Evolutionary conservation across 2,888 invertebrate species (phyloP), one percentile per base, ranked within the genome.

Genomic region (Lathronympha strigana): DNA sequence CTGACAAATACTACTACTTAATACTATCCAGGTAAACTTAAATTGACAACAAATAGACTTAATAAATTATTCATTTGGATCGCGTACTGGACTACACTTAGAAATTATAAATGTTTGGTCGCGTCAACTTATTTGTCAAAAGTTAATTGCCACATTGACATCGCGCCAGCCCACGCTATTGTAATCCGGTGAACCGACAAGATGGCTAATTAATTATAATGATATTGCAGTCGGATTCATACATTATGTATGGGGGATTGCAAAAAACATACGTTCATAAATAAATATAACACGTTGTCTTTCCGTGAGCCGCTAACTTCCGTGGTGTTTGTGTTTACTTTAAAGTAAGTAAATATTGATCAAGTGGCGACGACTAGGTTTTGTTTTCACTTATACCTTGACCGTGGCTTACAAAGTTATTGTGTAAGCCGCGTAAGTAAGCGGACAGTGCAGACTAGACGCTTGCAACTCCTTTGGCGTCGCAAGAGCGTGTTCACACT

Each of bases 191-290:
- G 5, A 11, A 6, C 28, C 19, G 13, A 28, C 57, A 33, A 57
- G 31, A 43, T 57, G 28, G n/a, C 57, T 45, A 21, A 57, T 57
- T 57, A 57, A 57, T 31, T 57, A 45, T 45, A 57, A 57, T 55
- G 55, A 43, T 40, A 19, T 45, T 57, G 45, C 57, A 57, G n/a
- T 43, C 31, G 19, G 31, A 57, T 21, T 45, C 57, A 57, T 57
- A 57, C 57, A 57, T 57, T 17, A 57, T 57, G 19, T 45, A 57
- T 57, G 45, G 43, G 36, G 31, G 43, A 57, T 57, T 57, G 43
- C 57, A 57, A 57, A 55, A 57, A 57, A 31, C 43, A 23, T 17
- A 45, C 43, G 28, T 40, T 40, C 54, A 40, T 55, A 6, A 40
- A 55, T 55, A 38, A 53, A 55, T 40, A 17, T 55, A 55, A 40